Percentiles rank a stretch among this genome's conserved stretches.
Evolutionary conservation across 2,888 invertebrate genomes (phyloP).

Genomic region (Mimas tiliae): DNA sequence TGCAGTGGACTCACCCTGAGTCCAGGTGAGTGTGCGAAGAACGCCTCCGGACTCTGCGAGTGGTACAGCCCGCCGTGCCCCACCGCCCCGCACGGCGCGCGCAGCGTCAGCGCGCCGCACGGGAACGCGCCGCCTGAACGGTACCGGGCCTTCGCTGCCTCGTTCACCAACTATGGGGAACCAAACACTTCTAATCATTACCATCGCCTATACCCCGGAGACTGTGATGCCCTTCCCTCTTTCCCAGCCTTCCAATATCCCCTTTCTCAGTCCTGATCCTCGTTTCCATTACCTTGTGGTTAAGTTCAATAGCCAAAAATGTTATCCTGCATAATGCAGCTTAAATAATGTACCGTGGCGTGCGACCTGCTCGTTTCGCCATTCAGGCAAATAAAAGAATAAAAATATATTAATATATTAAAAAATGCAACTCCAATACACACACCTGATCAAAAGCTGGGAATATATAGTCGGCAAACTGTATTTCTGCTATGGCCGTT

Average conservation of each 20-base stretch:
- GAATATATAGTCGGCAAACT: conserved; percentile 99
- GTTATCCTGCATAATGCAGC: no score
- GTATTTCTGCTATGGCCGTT: conserved; percentile 99
- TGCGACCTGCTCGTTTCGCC: no score
- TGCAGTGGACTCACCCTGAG: conserved; percentile 86
- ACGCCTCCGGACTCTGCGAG: conserved; percentile 98
- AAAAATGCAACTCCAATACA: background rate
- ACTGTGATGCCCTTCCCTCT: background rate
- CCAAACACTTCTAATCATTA: background rate
- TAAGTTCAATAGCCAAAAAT: no score
- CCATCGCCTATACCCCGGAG: no score
- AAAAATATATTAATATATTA: no score
- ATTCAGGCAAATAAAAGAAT: no score
- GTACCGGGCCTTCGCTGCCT: conserved; percentile 98
- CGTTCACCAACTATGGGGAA: conserved; percentile 88
- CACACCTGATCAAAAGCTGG: conserved; percentile 98
- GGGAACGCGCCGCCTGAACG: conserved; percentile 95
- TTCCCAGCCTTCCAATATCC: no score
- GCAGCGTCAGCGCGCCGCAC: conserved; percentile 95
- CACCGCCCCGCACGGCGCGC: conserved; percentile 98
- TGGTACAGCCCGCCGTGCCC: conserved; percentile 99
- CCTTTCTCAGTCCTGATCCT: no score
- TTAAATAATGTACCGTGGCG: no score
- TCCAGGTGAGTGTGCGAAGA: conserved; percentile 98
- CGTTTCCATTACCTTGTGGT: no score